Evolutionary conservation across 2,797 vertebrate genomes (phyloP).

Genomic region (Premnoplex brunnescens): DNA sequence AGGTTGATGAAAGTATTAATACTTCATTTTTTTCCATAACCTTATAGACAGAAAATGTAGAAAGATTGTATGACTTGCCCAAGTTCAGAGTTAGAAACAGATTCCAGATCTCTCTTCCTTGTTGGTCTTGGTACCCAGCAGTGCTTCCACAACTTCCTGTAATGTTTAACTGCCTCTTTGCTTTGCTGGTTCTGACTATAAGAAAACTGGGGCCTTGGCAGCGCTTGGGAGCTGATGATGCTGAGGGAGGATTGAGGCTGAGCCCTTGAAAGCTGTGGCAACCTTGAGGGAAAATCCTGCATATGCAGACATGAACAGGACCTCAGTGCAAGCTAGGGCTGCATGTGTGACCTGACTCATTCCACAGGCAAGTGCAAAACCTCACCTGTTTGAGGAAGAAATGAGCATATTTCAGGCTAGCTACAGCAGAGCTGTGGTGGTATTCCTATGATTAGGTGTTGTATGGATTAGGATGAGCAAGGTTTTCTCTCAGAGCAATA

Average conservation of each 20-base stretch:
- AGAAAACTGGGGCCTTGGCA: neutral
- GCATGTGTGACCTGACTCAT: rapidly evolving
- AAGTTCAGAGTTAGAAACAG: neutral
- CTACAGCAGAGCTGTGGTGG: neutral
- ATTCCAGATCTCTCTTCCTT: neutral
- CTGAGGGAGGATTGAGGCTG: neutral
- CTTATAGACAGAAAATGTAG: rapidly evolving
- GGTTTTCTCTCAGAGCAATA: neutral
- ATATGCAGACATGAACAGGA: neutral
- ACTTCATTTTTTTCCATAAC: neutral
- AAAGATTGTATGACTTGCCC: neutral
- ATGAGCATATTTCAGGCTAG: neutral
- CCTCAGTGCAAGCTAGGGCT: neutral
- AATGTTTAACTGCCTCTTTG: neutral
- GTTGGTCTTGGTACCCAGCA: neutral
- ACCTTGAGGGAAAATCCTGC: neutral
- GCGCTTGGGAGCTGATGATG: neutral
- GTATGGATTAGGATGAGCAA: neutral
- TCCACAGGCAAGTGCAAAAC: neutral
- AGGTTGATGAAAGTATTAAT: neutral
- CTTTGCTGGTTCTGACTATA: neutral
- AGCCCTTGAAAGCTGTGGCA: neutral
- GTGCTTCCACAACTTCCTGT: neutral
- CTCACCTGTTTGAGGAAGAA: neutral
- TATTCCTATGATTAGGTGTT: neutral